Base-by-base conservation (phyloP, 2,797 vertebrate genomes). In the Micropoecilia bifurca region DNA sequence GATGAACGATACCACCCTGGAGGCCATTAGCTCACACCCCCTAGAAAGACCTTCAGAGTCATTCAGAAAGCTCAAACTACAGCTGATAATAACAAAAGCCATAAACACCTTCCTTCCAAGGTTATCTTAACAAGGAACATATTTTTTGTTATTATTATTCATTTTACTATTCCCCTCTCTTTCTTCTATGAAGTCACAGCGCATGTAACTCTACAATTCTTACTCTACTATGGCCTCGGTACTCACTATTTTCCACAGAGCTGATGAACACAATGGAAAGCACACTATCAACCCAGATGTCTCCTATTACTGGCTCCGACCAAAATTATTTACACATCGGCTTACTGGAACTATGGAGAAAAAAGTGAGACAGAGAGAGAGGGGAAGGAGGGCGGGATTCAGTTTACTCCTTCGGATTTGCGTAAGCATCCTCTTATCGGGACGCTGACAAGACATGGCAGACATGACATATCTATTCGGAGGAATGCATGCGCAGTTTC, bases 211-310 rank as follows among this genome's bases (percentile, higher is more conserved):
- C 71, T 83, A 68, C 78, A 82, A 86, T 89, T 87, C 86, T 50
- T 79, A 79, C 81, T 83, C 86, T 86, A 76, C 86, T 86, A 76
- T 76, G 79, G 78, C 66, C 89, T 77, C 45, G 74, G 82, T 84
- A 81, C 55, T 81, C 84, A 57, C 71, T 81, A 82, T 88, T 80
- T 73, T 87, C 80, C 77, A 83, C 36, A 43, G 36, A 16, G 71
- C 80, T 73, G 79, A 82, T 89, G 86, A 96, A 95, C 90, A 95
- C 92, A 95, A 95, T 95, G 95, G 94, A 96, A 96, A 96, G 93
- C 73, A 89, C 86, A 92, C 88, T 80, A 94, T 95, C 90, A 90
- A 85, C 80, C 85, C 96, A 96, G 95, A 93, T 96, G 95, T 94
- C 92, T 95, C 80, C 84, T 90, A 96, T 96, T 96, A 96, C 92